Evolutionary conservation across 2,888 invertebrate species (phyloP), one percentile per base, ranked within the genome.

Genomic region (Apodemia hepburni): DNA sequence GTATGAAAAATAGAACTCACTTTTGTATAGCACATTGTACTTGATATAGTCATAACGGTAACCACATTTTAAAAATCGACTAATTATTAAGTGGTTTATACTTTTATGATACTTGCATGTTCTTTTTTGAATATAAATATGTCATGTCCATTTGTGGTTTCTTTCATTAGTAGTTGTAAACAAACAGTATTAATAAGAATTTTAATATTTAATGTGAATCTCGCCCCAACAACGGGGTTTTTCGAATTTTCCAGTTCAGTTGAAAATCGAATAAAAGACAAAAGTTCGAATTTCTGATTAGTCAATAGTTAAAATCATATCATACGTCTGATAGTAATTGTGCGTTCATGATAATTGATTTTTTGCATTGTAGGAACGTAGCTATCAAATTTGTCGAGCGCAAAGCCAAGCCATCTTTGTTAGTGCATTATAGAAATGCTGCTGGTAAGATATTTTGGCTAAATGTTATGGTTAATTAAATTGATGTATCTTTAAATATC

Each of bases 251-350:
- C 38, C 59, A 60, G 63, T 65, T 67, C 65, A 54, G 11, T 54
- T 58, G 61, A 62, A 65, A 65, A 70, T 67, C 66, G 54, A 65
- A 63, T 64, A 71, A 66, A 69, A 70, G 69, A 70, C 69, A 70
- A 68, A 65, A 62, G 61, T 65, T 65, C 63, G 69, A 71, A 66
- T 67, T 65, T 70, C 68, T 63, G 42, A 71, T 70, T 86, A 84
- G 83, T 79, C 83, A 83, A 87, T 85, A 85, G 82, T 80, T 79
- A 68, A 73, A 84, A 69, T 82, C 87, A 87, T 88, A 88, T 87
- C 87, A 87, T 84, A 83, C 58, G 54, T 63, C 77, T 73, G 71
- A 69, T 77, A 72, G 67, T 63, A 64, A 29, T 17, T 35, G 45
- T 45, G 57, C 35, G 29, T 45, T 51, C 9, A 18, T 61, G 57